Evolutionary conservation across 92 coral and sea anemone species (phyloP), one percentile per base, ranked within the genome.

Genomic region (Phenganax subtilis): DNA sequence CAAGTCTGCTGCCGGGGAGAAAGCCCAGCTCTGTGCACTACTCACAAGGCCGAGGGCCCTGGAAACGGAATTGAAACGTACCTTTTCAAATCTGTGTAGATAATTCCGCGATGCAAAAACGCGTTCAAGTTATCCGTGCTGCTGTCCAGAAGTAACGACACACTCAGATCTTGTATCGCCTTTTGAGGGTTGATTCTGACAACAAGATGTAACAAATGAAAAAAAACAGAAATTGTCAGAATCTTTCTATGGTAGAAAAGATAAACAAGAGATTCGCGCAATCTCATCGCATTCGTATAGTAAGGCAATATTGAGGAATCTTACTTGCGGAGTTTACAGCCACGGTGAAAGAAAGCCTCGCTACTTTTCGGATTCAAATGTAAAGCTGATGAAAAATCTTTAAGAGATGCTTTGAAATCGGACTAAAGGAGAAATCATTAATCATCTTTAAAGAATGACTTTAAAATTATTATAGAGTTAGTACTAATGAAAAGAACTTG

Each of bases 81-180:
- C 98, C 98, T 90, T 72, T 94, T 94, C 3, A 94, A 87, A 37
- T 94, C 98, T 7, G 98, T 90, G 91, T 94, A 94, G 76, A 94
- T 84, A 68, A 94, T 94, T 29, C 96, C 98, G 5, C 98, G 90
- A 57, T 94, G 98, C 14, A 94, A 79, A 80, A 87, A 91, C 10
- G 93, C 91, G 64, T 88, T 89, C 54, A 92, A 93, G 71, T 94
- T 94, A 59, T 87, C 86, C 30, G 69, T 54, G 44, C 91, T 82
- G 77, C 85, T 83, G 72, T 90, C 96, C 76, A 94, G 84, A 8
- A 94, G 91, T 14, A 94, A 90, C 27, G 98, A 94, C 17, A 94
- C 98, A 71, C 98, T 94, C 54, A 94, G 74, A 87, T 94, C 98
- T 75, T 94, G 98, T 15, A 94, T 78, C 27, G 97, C 97, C 64